Percentiles rank a stretch among this genome's conserved stretches.
phyloP scores from a whole-genome alignment of 2,888 invertebrate genomes.

The Pristionchus arcanus region DNA sequence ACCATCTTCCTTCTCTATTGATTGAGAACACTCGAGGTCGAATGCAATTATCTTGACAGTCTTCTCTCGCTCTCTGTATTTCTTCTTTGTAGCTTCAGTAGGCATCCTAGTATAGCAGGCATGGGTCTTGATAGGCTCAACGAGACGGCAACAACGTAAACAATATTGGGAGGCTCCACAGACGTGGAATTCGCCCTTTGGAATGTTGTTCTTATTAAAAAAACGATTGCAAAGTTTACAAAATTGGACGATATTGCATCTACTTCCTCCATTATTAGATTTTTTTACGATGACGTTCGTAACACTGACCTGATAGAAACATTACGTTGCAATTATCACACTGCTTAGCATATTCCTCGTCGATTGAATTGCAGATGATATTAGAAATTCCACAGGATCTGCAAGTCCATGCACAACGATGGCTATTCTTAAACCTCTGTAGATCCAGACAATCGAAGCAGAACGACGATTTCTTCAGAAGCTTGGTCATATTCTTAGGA shows the following conservation, averaged over 20 bases:
- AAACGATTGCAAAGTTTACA: neutral
- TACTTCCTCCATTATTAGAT: neutral
- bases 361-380: too few relatives aligned
- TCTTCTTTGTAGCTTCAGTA: neutral
- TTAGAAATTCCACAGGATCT: too few relatives aligned
- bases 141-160: too few relatives aligned
- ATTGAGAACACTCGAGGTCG: neutral
- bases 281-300: neutral
- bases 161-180: neutral
- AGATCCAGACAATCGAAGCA: neutral
- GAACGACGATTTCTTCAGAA: neutral
- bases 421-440: neutral
- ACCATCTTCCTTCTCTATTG: neutral
- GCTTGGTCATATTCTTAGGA: neutral
- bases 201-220: neutral
- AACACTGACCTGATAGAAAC: neutral
- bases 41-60: neutral
- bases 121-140: too few relatives aligned
- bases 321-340: neutral
- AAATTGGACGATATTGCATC: neutral
- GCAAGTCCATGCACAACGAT: too few relatives aligned
- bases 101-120: too few relatives aligned
- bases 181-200: neutral
- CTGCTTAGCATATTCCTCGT: too few relatives aligned
- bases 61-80: neutral